phyloP scores from a whole-genome alignment of 2,113 vertebrate species.

The Tursiops truncatus region DNA sequence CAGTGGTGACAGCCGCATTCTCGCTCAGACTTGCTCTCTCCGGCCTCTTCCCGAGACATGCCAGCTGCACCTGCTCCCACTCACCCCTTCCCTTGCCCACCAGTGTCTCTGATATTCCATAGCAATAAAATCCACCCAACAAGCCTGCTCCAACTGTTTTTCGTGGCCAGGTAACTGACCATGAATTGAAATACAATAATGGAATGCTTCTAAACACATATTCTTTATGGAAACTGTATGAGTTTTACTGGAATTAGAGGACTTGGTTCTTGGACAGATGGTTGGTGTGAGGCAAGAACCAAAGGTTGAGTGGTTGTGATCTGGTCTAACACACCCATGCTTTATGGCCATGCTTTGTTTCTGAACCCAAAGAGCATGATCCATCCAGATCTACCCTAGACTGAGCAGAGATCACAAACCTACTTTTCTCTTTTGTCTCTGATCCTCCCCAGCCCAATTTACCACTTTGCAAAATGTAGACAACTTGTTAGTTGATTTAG shows the following conservation, averaged over 20 bases:
- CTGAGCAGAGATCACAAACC: neutral
- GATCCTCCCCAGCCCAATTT: neutral
- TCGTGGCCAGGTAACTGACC: neutral
- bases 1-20: neutral
- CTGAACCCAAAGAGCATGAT: neutral
- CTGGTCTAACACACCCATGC: neutral
- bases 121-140: neutral
- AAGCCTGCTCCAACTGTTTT: neutral
- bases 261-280: neutral
- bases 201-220: neutral
- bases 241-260: neutral
- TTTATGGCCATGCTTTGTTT: neutral
- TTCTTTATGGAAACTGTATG: neutral
- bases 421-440: neutral
- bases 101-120: fast-evolving
- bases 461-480: neutral
- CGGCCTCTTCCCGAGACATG: neutral
- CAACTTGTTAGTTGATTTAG: neutral
- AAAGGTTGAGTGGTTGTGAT: neutral
- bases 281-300: neutral
- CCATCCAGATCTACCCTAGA: neutral
- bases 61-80: neutral
- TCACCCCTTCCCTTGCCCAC: neutral
- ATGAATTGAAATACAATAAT: neutral
- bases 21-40: neutral